A percentile compares a stretch with the other conserved stretches of the same genome.
Conservation (phyloP, 35 echinoderm and acorn worm genomes). For the Diadema setosum region DNA sequence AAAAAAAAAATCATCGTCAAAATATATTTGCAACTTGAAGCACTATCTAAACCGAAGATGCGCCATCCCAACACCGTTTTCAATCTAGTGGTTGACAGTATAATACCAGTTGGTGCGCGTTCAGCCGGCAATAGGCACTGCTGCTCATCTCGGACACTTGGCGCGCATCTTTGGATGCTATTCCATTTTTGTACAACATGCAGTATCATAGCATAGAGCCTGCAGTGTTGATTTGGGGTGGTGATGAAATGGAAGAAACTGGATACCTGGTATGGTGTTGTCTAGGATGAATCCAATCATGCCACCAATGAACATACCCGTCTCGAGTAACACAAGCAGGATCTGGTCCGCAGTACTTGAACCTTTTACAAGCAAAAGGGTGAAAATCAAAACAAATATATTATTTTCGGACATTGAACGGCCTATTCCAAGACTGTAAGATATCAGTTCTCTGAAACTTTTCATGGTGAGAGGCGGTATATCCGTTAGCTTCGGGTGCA, state of each 20-base stretch:
- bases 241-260: not conserved
- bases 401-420: too few species aligned
- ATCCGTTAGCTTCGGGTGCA: too few species aligned
- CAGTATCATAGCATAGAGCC: not conserved
- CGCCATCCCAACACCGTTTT: not conserved
- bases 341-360: slow-evolving; percentile 38
- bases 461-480: too few species aligned
- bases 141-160: not conserved
- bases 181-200: not conserved
- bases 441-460: too few species aligned
- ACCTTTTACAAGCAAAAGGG: slow-evolving; percentile 17
- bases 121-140: not conserved
- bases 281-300: slow-evolving; percentile 53
- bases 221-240: not conserved
- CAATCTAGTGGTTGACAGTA: not conserved
- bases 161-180: not conserved
- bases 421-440: too few species aligned
- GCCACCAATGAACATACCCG: slow-evolving; percentile 83
- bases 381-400: not conserved
- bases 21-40: not conserved
- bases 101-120: not conserved
- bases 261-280: slow-evolving; percentile 67
- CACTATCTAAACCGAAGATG: not conserved
- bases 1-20: too few species aligned
- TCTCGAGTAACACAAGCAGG: slow-evolving; percentile 55